Conservation (phyloP, 2,113 vertebrate species). For the Colossoma macropomum region DNA sequence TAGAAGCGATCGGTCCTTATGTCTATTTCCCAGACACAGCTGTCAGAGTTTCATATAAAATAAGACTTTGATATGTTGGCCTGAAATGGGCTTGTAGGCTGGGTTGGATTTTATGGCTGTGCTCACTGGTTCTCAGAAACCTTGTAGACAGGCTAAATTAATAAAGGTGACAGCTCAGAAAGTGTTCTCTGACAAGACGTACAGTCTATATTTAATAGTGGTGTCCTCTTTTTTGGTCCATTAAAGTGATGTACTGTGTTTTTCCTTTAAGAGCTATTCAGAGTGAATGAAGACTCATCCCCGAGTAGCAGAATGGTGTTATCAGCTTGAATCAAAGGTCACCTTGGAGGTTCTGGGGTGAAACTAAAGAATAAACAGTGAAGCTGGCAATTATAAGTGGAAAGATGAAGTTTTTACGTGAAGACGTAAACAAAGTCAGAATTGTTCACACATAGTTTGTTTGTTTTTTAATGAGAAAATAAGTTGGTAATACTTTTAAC, state of each 20-base stretch:
- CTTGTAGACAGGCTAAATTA: not conserved
- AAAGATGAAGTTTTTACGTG: not conserved
- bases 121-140: not conserved
- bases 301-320: not conserved
- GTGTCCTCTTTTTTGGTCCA: slow-evolving; percentile 63
- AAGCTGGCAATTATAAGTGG: not conserved
- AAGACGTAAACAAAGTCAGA: no score
- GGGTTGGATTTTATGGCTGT: not conserved
- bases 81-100: not conserved
- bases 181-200: slow-evolving; percentile 36
- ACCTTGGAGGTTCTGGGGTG: slow-evolving; percentile 1
- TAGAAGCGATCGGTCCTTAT: not conserved
- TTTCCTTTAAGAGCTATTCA: slow-evolving; percentile 61
- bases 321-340: slow-evolving; percentile 16
- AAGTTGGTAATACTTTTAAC: no score
- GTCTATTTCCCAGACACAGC: not conserved
- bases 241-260: slow-evolving; percentile 62
- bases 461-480: no score
- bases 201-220: slow-evolving; percentile 46
- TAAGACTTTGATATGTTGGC: not conserved
- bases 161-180: not conserved
- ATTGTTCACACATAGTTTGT: no score
- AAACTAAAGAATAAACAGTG: not conserved
- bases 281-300: slow-evolving; percentile 48
- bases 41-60: not conserved